These are phyloP conservation scores for Drosophila aldrichi DNA, from an alignment of 2,888 invertebrate genomes.

Conservation along the genomic window DNA sequence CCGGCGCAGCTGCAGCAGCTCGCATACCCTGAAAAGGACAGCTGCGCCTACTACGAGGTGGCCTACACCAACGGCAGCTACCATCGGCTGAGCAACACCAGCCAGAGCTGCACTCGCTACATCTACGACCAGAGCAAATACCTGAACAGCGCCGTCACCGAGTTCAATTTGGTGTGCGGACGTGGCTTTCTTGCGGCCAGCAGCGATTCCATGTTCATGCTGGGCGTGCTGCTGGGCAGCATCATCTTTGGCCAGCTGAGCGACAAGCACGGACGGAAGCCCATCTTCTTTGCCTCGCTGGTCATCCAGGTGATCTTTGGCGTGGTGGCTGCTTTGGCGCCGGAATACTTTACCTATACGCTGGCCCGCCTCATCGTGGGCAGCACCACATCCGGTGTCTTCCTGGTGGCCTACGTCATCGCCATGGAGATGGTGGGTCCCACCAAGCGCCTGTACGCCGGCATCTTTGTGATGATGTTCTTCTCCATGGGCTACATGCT, in stretches of 20 bases:
- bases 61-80: constrained; percentile 76
- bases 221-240: constrained; percentile 90
- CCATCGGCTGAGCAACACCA: constrained; percentile 64
- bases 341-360: constrained; percentile 89
- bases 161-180: constrained; percentile 90
- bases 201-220: constrained; percentile 88
- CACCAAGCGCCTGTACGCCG: constrained; percentile 88
- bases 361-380: constrained; percentile 89
- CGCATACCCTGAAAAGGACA: constrained; percentile 87
- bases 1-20: constrained; percentile 85
- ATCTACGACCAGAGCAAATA: constrained; percentile 88
- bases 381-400: constrained; percentile 91
- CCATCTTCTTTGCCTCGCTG: constrained; percentile 90
- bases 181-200: constrained; percentile 88
- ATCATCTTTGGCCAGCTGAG: constrained; percentile 90
- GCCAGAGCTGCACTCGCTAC: constrained; percentile 86
- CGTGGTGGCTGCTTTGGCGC: constrained; percentile 88
- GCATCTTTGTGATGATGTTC: constrained; percentile 90
- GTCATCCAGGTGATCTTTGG: constrained; percentile 90
- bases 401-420: constrained; percentile 92
- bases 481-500: constrained; percentile 91
- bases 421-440: constrained; percentile 92
- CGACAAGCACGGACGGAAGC: constrained; percentile 90
- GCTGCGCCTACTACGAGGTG: constrained; percentile 86
- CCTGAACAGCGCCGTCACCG: constrained; percentile 88